Percentiles rank a stretch among this genome's conserved stretches.
These are phyloP conservation scores for Chaenocephalus aceratus DNA, from an alignment of 2,113 vertebrate species.

Conservation along the genomic window DNA sequence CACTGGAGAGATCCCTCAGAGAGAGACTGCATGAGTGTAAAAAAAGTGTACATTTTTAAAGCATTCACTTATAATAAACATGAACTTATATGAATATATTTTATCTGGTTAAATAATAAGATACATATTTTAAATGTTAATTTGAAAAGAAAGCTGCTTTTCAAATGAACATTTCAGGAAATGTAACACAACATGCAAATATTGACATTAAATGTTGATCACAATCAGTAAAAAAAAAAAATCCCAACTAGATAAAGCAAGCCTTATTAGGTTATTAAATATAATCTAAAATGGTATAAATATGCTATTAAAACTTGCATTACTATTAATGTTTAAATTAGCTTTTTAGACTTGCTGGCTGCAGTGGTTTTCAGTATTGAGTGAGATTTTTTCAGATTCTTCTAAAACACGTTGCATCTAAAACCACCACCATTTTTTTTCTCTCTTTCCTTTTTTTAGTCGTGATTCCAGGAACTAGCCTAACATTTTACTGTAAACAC, in stretches of 20 bases:
- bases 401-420: neutral
- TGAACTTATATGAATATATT: too few species aligned
- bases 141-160: neutral
- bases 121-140: too few species aligned
- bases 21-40: too few species aligned
- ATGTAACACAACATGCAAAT: neutral
- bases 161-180: neutral
- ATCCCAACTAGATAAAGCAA: neutral
- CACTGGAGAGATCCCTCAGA: too few species aligned
- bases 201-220: conserved; percentile 3
- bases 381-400: neutral
- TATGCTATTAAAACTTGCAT: too few species aligned
- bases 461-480: neutral
- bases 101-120: too few species aligned
- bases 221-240: neutral
- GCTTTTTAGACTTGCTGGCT: neutral
- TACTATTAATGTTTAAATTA: neutral
- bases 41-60: too few species aligned
- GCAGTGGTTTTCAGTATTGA: neutral
- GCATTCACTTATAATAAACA: too few species aligned
- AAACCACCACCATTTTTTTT: neutral
- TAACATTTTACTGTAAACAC: conserved; percentile 39
- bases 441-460: neutral
- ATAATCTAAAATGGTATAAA: neutral
- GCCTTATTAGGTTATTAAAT: neutral